Conservation (phyloP, 2,888 invertebrate genomes). For the Zygothrica quintamaculata region DNA sequence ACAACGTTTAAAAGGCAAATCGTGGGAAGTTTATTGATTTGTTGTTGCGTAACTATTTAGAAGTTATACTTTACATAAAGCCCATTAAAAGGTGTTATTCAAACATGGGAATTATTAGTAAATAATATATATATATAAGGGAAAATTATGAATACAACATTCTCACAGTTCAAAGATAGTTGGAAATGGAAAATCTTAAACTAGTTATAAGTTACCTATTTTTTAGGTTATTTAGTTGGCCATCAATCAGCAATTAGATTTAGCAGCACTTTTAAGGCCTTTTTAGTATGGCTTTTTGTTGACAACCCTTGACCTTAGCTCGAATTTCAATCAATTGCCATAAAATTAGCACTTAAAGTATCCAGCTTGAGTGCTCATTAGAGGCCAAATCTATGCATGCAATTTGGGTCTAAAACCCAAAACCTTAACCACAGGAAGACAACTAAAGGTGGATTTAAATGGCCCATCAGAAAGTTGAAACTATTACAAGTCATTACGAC, state of each 20-base stretch:
- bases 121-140: background rate
- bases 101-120: slow-evolving; percentile 39
- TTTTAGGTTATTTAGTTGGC: no score
- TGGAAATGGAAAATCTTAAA: no score
- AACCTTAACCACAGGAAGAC: slow-evolving; percentile 24
- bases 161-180: slow-evolving; percentile 1
- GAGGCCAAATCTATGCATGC: slow-evolving; percentile 70
- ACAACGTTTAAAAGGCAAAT: slow-evolving; percentile 47
- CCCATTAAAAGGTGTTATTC: slow-evolving; percentile 57
- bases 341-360: slow-evolving; percentile 70
- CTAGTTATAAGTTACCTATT: no score
- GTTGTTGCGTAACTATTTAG: slow-evolving; percentile 54
- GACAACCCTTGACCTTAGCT: slow-evolving; percentile 55
- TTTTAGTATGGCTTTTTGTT: slow-evolving; percentile 6
- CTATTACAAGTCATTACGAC: slow-evolving; percentile 65
- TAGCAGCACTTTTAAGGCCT: slow-evolving; percentile 14
- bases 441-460: slow-evolving; percentile 48
- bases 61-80: slow-evolving; percentile 18
- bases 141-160: background rate
- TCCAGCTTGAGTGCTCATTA: slow-evolving; percentile 56
- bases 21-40: slow-evolving; percentile 58
- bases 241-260: slow-evolving; percentile 13
- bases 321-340: slow-evolving; percentile 51
- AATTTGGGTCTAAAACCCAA: slow-evolving; percentile 50
- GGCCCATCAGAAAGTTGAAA: slow-evolving; percentile 62